Evolutionary conservation across 2,797 vertebrate genomes (phyloP), one percentile per base, ranked within the genome.

Genomic region (Decapterus maruadsi): DNA sequence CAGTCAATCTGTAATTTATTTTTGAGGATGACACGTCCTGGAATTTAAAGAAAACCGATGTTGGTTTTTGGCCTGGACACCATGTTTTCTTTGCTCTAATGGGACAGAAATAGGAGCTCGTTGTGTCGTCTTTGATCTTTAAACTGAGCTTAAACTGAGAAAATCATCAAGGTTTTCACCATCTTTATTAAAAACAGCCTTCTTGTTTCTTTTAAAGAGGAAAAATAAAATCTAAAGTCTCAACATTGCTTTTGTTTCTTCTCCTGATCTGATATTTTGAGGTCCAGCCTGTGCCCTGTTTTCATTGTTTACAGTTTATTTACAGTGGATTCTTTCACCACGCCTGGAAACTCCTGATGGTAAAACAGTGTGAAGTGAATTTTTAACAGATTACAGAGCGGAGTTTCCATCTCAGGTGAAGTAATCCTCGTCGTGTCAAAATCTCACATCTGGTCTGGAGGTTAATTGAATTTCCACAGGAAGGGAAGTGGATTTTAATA

Each of bases 301-400:
- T 40, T 72, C 56, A 73, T 57, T 64, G 57, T 38, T 74, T 65
- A 63, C 46, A 11, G 36, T 65, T 72, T 48, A 81, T 69, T 72
- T 43, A 76, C 75, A 70, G 64, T 51, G 75, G 55, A 38, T 72
- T 76, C 43, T 64, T 77, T 72, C 14, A 57, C 14, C 59, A 48
- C 48, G 63, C 79, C 53, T 75, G 68, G 68, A 76, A 73, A 55
- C 59, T 40, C 17, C 20, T 66, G 72, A 53, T 48, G 62, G 57
- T 34, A 61, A 74, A 74, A 63, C 43, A 8, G 26, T 56, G 34
- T 43, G 16, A 60, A 2, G 58, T 29, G 36, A 45, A 55, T 55
- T 40, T 59, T 19, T 58, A 34, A 36, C 53, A 58, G 43, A 54
- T 78, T 61, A 50, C n/a, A 29, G 31, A 9, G 8, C 51, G 38